Percentiles rank a stretch among this genome's conserved stretches.
phyloP scores from a whole-genome alignment of 1,140 invertebrate genomes.

The Camponotus pennsylvanicus region DNA sequence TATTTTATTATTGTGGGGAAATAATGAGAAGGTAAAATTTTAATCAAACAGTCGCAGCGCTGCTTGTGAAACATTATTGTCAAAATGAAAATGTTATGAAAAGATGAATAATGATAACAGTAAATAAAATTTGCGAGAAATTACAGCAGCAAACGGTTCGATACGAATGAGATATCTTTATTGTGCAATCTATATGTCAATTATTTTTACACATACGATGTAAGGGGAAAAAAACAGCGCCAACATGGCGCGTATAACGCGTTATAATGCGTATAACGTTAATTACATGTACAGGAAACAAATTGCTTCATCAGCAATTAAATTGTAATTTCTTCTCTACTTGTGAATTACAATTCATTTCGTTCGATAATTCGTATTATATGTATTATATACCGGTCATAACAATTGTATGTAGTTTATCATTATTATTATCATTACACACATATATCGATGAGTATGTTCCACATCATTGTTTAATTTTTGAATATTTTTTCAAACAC shows the following conservation, averaged over 20 bases:
- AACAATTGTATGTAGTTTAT: background rate
- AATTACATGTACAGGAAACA: background rate
- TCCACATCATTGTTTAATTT: background rate
- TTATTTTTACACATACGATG: constrained; percentile 13
- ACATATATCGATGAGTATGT: too few species aligned
- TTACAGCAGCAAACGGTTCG: constrained; percentile 1
- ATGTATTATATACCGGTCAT: background rate
- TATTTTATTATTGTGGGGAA: background rate
- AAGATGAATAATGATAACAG: too few species aligned
- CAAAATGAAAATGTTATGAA: background rate
- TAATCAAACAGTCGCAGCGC: background rate
- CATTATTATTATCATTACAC: background rate
- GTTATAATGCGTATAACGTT: background rate
- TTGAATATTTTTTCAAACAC: background rate
- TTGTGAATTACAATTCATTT: background rate
- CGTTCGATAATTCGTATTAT: background rate
- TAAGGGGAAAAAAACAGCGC: background rate
- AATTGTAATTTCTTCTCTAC: background rate
- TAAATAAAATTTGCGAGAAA: constrained; percentile 14
- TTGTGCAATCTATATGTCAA: constrained; percentile 7
- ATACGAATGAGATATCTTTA: background rate
- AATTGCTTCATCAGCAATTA: background rate
- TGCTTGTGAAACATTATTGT: background rate
- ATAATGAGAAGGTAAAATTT: constrained; percentile 3
- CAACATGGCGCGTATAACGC: too few species aligned